phyloP scores from a whole-genome alignment of 1,140 invertebrate genomes.

The Ceratoteleas bidentatus region DNA sequence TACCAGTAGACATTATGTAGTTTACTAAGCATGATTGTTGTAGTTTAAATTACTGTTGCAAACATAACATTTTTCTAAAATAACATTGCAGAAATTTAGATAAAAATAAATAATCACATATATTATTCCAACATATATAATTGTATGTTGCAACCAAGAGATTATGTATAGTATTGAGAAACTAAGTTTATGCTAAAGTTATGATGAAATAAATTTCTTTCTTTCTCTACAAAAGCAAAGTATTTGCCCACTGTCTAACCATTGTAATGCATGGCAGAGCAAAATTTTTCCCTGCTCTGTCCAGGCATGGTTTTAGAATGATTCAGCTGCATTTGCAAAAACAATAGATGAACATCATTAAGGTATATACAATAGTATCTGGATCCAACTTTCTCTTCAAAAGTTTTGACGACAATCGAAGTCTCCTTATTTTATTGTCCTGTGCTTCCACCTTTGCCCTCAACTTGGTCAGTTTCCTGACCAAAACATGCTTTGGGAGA shows the following conservation, averaged over 20 bases:
- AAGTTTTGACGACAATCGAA: constrained; percentile 24
- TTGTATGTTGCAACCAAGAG: no score
- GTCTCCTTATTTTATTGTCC: constrained; percentile 37
- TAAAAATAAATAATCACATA: no score
- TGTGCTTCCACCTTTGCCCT: constrained; percentile 41
- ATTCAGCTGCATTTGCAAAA: constrained; percentile 57
- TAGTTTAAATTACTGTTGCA: no score
- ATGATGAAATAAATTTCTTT: no score
- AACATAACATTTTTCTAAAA: no score
- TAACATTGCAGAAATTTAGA: no score
- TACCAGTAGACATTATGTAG: no score
- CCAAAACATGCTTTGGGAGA: constrained; percentile 27
- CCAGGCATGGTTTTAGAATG: constrained; percentile 50
- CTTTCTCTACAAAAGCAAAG: constrained; percentile 4
- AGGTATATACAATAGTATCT: constrained; percentile 34
- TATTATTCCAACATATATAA: no score
- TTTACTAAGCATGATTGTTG: no score
- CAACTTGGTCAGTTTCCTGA: constrained; percentile 37
- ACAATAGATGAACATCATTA: constrained; percentile 31
- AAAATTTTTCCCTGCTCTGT: constrained; percentile 43
- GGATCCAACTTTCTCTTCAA: constrained; percentile 44
- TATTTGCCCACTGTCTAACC: constrained; percentile 37
- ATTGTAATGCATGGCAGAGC: constrained; percentile 44
- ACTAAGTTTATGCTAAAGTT: no score
- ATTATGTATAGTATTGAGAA: no score